Percentiles rank a stretch among this genome's conserved stretches.
phyloP scores from a whole-genome alignment of 1,140 invertebrate genomes.

The Cyclina sinensis region DNA sequence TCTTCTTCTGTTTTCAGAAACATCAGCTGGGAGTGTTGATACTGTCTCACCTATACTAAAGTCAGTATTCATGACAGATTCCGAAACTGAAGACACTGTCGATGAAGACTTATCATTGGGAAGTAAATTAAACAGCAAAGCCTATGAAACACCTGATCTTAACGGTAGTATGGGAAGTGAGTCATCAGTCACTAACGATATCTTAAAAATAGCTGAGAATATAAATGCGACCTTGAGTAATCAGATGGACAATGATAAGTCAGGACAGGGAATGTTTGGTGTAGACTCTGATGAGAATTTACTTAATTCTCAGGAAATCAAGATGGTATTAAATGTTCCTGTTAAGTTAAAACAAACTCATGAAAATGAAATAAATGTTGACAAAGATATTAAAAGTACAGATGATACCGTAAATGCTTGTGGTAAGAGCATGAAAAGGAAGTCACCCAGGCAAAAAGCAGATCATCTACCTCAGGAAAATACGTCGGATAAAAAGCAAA shows the following conservation, averaged over 20 bases:
- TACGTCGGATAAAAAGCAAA: not conserved
- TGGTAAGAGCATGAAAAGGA: not conserved
- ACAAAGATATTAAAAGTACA: not conserved
- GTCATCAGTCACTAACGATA: slow-evolving; percentile 40
- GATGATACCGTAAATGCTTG: not conserved
- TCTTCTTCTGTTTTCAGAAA: not conserved
- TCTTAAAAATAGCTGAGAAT: slow-evolving; percentile 35
- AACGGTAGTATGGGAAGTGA: slow-evolving; percentile 1
- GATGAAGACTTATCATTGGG: not conserved
- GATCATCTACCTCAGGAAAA: not conserved
- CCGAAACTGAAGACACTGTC: not conserved
- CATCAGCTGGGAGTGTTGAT: not conserved
- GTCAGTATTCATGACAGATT: slow-evolving; percentile 2
- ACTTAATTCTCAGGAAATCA: slow-evolving; percentile 44
- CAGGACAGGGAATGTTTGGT: slow-evolving; percentile 1
- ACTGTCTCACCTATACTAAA: not conserved
- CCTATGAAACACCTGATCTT: not conserved
- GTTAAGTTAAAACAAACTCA: not conserved
- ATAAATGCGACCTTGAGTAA: slow-evolving; percentile 38
- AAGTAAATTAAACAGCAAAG: not conserved
- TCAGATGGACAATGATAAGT: not conserved
- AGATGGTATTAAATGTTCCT: not conserved
- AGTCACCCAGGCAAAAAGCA: not conserved
- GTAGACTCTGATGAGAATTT: slow-evolving; percentile 48
- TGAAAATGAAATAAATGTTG: not conserved